Conservation (phyloP, 2,888 invertebrate species). For the Diadegma fenestrale region DNA sequence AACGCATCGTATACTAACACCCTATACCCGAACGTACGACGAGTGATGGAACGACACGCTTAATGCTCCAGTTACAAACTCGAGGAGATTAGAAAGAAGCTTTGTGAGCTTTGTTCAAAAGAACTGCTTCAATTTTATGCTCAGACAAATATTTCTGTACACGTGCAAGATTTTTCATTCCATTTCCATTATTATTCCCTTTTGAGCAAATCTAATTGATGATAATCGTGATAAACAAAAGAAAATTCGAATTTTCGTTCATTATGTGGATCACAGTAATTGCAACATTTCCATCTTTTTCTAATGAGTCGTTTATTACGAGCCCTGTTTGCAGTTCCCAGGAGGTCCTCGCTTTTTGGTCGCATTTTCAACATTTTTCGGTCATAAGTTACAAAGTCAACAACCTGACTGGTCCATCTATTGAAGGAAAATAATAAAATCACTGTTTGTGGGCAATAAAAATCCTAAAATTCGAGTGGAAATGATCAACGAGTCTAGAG, state of each 20-base stretch:
- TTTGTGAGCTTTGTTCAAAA: constrained; percentile 49
- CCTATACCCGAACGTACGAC: constrained; percentile 22
- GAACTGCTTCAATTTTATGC: constrained; percentile 17
- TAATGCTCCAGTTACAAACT: constrained; percentile 59
- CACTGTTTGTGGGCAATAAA: background rate
- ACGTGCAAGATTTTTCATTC: background rate
- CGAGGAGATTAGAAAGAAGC: constrained; percentile 57
- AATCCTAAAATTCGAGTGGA: background rate
- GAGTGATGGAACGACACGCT: constrained; percentile 47
- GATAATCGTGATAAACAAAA: background rate
- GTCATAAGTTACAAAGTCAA: background rate
- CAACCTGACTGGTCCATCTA: background rate
- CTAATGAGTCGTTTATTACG: background rate
- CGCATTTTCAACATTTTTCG: too few species aligned
- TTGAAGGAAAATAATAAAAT: background rate
- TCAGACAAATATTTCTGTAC: background rate
- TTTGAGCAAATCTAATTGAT: background rate
- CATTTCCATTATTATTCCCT: constrained; percentile 3
- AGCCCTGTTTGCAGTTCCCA: too few species aligned
- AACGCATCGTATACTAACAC: constrained; percentile 44
- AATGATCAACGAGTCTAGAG: background rate
- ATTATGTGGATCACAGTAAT: background rate
- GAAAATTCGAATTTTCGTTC: background rate
- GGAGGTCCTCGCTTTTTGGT: too few species aligned
- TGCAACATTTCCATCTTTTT: background rate